A percentile compares a stretch with the other conserved stretches of the same genome.
Conservation (phyloP, 92 coral and sea anemone species). For the Porites cylindrica region DNA sequence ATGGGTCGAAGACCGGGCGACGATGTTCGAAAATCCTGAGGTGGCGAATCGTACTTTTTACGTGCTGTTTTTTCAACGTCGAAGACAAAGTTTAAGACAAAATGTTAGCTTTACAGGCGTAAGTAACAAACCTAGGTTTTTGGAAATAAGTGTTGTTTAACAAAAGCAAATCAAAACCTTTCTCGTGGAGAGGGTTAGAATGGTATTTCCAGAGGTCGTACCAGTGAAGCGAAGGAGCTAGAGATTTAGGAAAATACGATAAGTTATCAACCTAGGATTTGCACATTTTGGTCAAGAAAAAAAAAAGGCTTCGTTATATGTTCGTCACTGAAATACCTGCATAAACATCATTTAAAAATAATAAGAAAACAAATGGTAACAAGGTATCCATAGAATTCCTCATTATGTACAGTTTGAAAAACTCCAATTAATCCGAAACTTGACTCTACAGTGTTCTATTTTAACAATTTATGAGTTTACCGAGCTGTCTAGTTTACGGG, state of each 20-base stretch:
- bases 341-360: conserved; percentile 16
- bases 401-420: conserved; percentile 16
- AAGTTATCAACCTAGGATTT: background rate
- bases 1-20: conserved; percentile 28
- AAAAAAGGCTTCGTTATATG: background rate
- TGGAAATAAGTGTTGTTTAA: background rate
- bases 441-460: conserved; percentile 13
- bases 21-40: background rate
- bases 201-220: conserved; percentile 67
- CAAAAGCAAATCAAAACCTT: conserved; percentile 55
- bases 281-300: conserved; percentile 3
- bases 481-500: conserved; percentile 28
- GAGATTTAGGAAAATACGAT: conserved; percentile 10
- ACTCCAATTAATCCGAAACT: background rate
- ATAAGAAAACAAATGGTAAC: conserved; percentile 7
- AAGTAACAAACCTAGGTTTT: background rate
- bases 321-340: conserved; percentile 31
- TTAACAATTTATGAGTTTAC: conserved; percentile 15
- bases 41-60: conserved; percentile 16
- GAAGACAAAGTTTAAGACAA: background rate
- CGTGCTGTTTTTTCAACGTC: background rate
- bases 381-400: background rate
- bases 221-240: conserved; percentile 74
- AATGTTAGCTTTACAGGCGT: background rate
- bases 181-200: conserved; percentile 51